These are phyloP conservation scores for Lepidocolaptes lacrymiger DNA, from an alignment of 2,797 vertebrate genomes.

Conservation along the genomic window DNA sequence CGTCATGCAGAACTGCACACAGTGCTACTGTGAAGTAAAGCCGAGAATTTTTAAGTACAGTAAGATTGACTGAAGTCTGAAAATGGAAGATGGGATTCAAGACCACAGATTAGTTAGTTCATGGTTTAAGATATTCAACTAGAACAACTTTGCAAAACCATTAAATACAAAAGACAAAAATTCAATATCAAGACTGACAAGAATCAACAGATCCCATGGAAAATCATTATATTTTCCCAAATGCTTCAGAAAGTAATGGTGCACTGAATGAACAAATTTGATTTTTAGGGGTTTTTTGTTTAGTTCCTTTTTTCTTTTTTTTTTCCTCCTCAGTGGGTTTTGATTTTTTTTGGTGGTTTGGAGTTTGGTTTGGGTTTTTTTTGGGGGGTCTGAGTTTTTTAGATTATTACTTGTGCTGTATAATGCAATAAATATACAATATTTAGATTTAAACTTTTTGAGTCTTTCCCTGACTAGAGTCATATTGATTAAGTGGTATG, in stretches of 20 bases:
- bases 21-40: neutral
- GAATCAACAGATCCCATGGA: neutral
- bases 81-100: neutral
- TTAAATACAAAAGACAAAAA: neutral
- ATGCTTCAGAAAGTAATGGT: neutral
- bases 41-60: neutral
- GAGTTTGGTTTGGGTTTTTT: neutral
- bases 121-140: neutral
- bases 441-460: neutral
- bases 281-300: neutral
- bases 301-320: too few relatives aligned
- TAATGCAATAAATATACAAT: neutral
- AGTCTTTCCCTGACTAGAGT: neutral
- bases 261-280: neutral
- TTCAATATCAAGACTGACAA: neutral
- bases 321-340: too few relatives aligned
- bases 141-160: neutral
- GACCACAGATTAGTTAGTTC: neutral
- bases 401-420: neutral
- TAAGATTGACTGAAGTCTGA: neutral
- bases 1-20: neutral
- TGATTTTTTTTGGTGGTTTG: neutral
- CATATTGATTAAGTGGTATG: slow-evolving; percentile 2
- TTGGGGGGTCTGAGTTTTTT: neutral
- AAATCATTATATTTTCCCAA: neutral